Percentiles rank a stretch among this genome's conserved stretches.
Conservation (phyloP, 1,140 invertebrate genomes). For the Spodoptera litura region DNA sequence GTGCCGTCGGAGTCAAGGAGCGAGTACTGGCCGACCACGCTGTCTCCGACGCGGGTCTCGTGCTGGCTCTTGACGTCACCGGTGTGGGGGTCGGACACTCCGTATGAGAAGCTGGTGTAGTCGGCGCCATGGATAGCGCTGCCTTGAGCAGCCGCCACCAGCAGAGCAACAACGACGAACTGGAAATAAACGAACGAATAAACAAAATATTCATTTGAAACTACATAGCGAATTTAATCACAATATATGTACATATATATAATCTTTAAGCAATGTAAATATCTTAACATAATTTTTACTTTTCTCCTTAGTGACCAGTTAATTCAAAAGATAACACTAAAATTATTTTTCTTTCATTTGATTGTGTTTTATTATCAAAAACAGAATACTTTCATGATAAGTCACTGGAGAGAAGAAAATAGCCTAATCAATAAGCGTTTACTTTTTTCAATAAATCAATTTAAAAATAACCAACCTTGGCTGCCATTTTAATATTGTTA, state of each 20-base stretch:
- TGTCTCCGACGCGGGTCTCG: slow-evolving; percentile 85
- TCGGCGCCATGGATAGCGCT: slow-evolving; percentile 67
- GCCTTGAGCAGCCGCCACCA: slow-evolving; percentile 74
- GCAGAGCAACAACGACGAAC: slow-evolving; percentile 75
- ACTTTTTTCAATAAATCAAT: neutral
- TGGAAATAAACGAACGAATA: slow-evolving; percentile 49
- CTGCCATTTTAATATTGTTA: slow-evolving; percentile 79
- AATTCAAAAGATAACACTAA: too few species aligned
- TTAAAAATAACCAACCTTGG: slow-evolving; percentile 70
- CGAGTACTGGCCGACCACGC: slow-evolving; percentile 86
- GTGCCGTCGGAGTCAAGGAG: slow-evolving; percentile 84
- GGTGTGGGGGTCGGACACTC: slow-evolving; percentile 83
- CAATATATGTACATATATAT: too few species aligned
- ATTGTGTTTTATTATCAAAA: too few species aligned
- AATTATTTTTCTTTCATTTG: too few species aligned
- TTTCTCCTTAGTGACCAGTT: too few species aligned
- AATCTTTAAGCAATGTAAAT: too few species aligned
- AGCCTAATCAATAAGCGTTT: too few species aligned
- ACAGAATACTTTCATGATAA: too few species aligned
- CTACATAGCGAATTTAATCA: neutral
- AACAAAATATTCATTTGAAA: neutral
- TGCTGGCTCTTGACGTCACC: slow-evolving; percentile 85
- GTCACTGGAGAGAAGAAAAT: too few species aligned
- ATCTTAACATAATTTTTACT: too few species aligned
- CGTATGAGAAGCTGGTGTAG: slow-evolving; percentile 82